These are phyloP conservation scores for Psilanteris sp. DNA, from an alignment of 1,140 invertebrate species.

Conservation along the genomic window DNA sequence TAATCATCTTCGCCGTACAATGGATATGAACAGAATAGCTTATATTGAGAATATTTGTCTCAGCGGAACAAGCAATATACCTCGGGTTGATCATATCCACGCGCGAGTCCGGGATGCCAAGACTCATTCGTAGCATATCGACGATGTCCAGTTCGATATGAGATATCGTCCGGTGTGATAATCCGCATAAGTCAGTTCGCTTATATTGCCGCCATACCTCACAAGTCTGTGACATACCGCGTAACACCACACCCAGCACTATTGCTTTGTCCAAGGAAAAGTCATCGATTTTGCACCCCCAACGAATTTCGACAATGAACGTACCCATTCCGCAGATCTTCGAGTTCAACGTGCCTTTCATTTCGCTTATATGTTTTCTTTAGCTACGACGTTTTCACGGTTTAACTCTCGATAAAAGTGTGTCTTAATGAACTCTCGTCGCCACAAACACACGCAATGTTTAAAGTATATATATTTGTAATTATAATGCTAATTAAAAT, in stretches of 20 bases:
- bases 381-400: slow-evolving; percentile 10
- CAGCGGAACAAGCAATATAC: slow-evolving; percentile 74
- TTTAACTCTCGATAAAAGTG: too few relatives aligned
- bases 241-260: slow-evolving; percentile 67
- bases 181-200: slow-evolving; percentile 75
- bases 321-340: slow-evolving; percentile 28
- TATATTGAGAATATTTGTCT: slow-evolving; percentile 73
- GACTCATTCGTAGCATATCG: slow-evolving; percentile 80
- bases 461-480: too few relatives aligned
- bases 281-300: slow-evolving; percentile 53
- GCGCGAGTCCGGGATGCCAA: slow-evolving; percentile 72
- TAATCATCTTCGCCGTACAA: slow-evolving; percentile 8
- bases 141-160: slow-evolving; percentile 78
- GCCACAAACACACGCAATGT: too few relatives aligned
- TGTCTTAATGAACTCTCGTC: too few relatives aligned
- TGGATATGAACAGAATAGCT: slow-evolving; percentile 16
- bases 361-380: slow-evolving; percentile 37
- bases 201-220: slow-evolving; percentile 79
- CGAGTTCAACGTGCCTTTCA: slow-evolving; percentile 21
- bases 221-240: slow-evolving; percentile 73
- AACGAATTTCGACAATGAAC: slow-evolving; percentile 62
- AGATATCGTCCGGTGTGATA: slow-evolving; percentile 76
- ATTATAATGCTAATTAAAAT: too few relatives aligned
- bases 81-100: slow-evolving; percentile 70
- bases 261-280: slow-evolving; percentile 64